Evolutionary conservation across 2,888 invertebrate genomes (phyloP).

Genomic region (Rosalia funebris): DNA sequence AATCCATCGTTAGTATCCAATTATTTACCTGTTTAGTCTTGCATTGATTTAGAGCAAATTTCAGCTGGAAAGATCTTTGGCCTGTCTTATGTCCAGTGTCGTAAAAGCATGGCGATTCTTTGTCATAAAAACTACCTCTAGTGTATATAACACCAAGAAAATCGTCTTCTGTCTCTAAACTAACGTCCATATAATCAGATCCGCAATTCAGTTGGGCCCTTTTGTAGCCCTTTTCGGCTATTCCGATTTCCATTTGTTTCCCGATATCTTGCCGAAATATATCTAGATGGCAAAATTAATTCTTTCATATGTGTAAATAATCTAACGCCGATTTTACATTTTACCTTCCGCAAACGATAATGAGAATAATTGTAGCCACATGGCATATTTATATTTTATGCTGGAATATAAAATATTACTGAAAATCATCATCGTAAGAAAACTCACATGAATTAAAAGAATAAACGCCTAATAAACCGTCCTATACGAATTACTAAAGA

Average conservation of each 20-base stretch:
- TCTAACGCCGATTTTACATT: neutral
- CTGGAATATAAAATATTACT: too few species aligned
- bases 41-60: constrained; percentile 69
- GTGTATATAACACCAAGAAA: constrained; percentile 73
- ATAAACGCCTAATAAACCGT: too few species aligned
- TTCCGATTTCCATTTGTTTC: constrained; percentile 69
- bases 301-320: too few species aligned
- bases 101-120: constrained; percentile 68
- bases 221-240: constrained; percentile 68
- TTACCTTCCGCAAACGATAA: constrained; percentile 1
- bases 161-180: constrained; percentile 66
- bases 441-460: too few species aligned
- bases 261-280: constrained; percentile 68
- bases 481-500: too few species aligned
- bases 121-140: constrained; percentile 70
- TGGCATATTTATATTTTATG: too few species aligned
- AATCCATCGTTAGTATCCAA: too few species aligned
- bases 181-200: constrained; percentile 67
- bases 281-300: constrained; percentile 50
- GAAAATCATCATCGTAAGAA: too few species aligned
- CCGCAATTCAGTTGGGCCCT: constrained; percentile 69
- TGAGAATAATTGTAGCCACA: constrained; percentile 4
- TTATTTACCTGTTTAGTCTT: constrained; percentile 65
- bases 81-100: constrained; percentile 63
- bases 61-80: constrained; percentile 66